phyloP scores from a whole-genome alignment of 2,113 vertebrate species.

The Platycercus adscitus region DNA sequence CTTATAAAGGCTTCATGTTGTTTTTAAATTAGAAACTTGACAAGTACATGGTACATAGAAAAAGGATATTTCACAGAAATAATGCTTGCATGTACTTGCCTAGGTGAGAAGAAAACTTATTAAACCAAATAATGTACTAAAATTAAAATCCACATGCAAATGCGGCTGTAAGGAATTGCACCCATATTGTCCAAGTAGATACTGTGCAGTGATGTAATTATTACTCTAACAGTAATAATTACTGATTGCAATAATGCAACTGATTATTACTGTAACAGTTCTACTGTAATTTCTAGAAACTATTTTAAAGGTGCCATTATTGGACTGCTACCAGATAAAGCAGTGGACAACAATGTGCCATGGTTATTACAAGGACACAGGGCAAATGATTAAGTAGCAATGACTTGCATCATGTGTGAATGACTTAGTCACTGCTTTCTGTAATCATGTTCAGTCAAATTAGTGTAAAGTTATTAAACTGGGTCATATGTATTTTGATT shows the following conservation, averaged over 20 bases:
- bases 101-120: neutral
- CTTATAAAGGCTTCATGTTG: neutral
- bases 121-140: neutral
- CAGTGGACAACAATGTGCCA: neutral
- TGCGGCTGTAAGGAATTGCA: neutral
- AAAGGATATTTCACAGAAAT: neutral
- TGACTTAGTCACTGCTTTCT: neutral
- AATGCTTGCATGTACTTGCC: neutral
- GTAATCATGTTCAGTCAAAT: neutral
- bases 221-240: neutral
- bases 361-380: neutral
- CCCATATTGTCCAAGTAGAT: neutral
- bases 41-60: neutral
- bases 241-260: too few relatives aligned
- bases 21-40: neutral
- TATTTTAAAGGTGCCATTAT: neutral
- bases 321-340: neutral
- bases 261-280: neutral
- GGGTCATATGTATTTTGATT: constrained; percentile 12
- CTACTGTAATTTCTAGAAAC: neutral
- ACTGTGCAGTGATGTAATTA: neutral
- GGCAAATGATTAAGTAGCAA: neutral
- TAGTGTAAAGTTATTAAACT: neutral
- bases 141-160: neutral
- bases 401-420: neutral